These are phyloP conservation scores for Thecophora atra DNA, from an alignment of 2,888 invertebrate species.

Conservation along the genomic window DNA sequence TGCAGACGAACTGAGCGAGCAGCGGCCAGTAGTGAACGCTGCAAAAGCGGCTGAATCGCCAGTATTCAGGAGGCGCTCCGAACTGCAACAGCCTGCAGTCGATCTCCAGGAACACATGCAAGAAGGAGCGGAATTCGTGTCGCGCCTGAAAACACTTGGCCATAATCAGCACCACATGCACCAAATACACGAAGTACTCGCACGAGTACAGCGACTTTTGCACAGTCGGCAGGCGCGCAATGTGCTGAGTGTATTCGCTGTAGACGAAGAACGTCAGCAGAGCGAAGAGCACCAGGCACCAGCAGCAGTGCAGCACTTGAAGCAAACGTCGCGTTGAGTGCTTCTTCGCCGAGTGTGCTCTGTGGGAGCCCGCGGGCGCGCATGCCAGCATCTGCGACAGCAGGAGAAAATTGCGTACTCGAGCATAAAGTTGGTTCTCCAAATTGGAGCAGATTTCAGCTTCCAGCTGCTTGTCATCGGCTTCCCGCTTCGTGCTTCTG, in stretches of 20 bases:
- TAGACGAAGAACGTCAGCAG: conserved; percentile 38
- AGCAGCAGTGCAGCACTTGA: conserved; percentile 42
- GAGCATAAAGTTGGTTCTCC: conserved; percentile 39
- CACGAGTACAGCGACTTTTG: conserved; percentile 48
- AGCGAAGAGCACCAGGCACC: conserved; percentile 44
- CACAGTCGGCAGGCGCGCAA: conserved; percentile 43
- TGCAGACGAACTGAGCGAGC: conserved; percentile 31
- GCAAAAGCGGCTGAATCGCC: conserved; percentile 37
- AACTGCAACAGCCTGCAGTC: conserved; percentile 43
- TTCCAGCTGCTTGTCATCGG: not conserved
- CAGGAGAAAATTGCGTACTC: conserved; percentile 40
- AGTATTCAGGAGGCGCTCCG: conserved; percentile 6
- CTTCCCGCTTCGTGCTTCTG: not conserved
- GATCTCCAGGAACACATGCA: conserved; percentile 43
- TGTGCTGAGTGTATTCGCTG: conserved; percentile 41
- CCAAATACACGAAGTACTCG: conserved; percentile 47
- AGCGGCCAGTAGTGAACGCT: conserved; percentile 43
- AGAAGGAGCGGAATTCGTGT: conserved; percentile 38
- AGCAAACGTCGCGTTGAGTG: conserved; percentile 8
- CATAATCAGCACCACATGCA: conserved; percentile 45
- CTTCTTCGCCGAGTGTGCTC: not conserved
- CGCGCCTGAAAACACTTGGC: conserved; percentile 37
- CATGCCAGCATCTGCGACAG: conserved; percentile 45
- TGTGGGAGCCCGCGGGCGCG: conserved; percentile 46
- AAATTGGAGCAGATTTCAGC: not conserved